A percentile compares a stretch with the other conserved stretches of the same genome.
Evolutionary conservation across 2,113 vertebrate genomes (phyloP).

Genomic region (Pipra filicauda): DNA sequence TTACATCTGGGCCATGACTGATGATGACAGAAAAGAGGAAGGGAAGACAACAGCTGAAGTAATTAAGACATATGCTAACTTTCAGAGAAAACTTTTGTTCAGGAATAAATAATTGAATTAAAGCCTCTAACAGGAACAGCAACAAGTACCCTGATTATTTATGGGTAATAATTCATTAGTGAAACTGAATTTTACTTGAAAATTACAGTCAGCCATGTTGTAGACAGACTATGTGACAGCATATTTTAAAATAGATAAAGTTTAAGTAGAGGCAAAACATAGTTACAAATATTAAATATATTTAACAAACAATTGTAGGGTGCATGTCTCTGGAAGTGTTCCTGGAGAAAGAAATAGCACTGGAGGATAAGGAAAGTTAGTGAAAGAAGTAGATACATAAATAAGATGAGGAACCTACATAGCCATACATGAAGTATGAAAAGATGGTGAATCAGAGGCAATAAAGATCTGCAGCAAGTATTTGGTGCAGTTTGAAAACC

Average conservation of each 20-base stretch:
- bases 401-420: not conserved
- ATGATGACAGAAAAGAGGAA: not conserved
- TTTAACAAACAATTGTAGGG: not conserved
- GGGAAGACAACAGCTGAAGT: not conserved
- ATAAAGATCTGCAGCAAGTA: not conserved
- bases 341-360: not conserved
- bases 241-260: not conserved
- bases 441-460: not conserved
- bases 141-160: not conserved
- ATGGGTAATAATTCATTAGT: not conserved
- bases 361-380: not conserved
- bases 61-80: not conserved
- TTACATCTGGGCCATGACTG: not conserved
- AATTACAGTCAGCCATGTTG: not conserved
- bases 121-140: not conserved
- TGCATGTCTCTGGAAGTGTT: not conserved
- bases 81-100: not conserved
- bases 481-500: not conserved
- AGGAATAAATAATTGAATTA: not conserved
- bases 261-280: not conserved
- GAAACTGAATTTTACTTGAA: not conserved
- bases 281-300: not conserved
- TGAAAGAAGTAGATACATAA: not conserved
- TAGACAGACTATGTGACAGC: not conserved
- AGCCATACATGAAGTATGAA: not conserved